Conservation (phyloP, 1,140 invertebrate genomes). For the Aphaenogaster floridana region DNA sequence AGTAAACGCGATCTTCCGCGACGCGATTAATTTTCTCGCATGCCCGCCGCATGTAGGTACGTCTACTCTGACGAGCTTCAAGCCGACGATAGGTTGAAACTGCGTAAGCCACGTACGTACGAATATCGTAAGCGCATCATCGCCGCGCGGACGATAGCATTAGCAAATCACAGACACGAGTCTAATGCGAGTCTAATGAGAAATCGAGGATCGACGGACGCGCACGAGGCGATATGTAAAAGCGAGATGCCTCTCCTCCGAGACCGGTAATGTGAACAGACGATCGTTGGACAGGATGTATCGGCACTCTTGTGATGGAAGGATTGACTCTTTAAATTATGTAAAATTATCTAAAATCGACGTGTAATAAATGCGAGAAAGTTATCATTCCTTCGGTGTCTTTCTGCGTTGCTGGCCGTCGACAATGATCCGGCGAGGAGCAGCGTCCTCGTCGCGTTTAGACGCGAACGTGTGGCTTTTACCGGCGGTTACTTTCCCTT, state of each 20-base stretch:
- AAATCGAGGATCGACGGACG: slow-evolving; percentile 2
- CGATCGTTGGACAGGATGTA: not conserved
- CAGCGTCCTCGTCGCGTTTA: slow-evolving; percentile 13
- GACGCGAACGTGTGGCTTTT: slow-evolving; percentile 25
- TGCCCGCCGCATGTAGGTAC: not conserved
- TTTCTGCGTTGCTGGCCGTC: not conserved
- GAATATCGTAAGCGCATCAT: slow-evolving; percentile 3
- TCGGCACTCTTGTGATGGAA: not conserved
- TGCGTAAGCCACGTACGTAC: not conserved
- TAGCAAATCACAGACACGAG: slow-evolving; percentile 16
- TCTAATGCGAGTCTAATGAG: slow-evolving; percentile 23
- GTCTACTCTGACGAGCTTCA: not conserved
- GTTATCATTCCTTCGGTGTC: not conserved
- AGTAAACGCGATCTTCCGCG: slow-evolving; percentile 59
- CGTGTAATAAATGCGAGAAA: slow-evolving; percentile 10
- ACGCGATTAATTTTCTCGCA: slow-evolving; percentile 52
- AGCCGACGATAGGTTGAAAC: slow-evolving; percentile 16
- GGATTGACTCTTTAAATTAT: too few relatives aligned
- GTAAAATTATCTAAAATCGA: slow-evolving; percentile 13
- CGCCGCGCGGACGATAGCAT: slow-evolving; percentile 3
- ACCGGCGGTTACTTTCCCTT: slow-evolving; percentile 66
- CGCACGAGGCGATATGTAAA: not conserved
- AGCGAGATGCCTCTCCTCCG: not conserved
- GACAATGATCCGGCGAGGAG: not conserved
- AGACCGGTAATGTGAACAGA: not conserved